Conservation (phyloP, 2,797 vertebrate species). For the Sebastes minor region DNA sequence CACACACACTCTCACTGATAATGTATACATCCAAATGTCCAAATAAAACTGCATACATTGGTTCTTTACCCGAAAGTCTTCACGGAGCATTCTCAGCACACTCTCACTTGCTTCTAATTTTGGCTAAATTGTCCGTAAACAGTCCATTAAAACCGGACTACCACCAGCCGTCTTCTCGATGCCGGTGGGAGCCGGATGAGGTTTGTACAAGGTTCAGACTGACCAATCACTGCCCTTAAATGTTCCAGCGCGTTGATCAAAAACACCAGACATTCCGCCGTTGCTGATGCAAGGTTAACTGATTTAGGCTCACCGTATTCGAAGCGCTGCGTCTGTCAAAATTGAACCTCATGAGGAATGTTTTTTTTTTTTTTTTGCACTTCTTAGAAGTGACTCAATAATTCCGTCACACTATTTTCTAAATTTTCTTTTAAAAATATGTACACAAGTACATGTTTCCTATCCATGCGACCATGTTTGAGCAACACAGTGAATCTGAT, state of each 20-base stretch:
- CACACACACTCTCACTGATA: conserved; percentile 54
- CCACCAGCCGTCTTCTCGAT: conserved; percentile 34
- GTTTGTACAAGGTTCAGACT: conserved; percentile 60
- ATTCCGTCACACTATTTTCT: conserved; percentile 48
- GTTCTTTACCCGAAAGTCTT: conserved; percentile 37
- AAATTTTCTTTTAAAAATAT: conserved; percentile 46
- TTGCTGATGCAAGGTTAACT: conserved; percentile 19
- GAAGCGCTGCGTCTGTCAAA: conserved; percentile 55
- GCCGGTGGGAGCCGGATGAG: conserved; percentile 51
- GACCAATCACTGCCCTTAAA: conserved; percentile 34
- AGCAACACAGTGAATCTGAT: conserved; percentile 73
- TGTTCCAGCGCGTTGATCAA: conserved; percentile 36
- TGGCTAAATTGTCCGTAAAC: conserved; percentile 66
- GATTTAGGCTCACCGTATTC: conserved; percentile 30
- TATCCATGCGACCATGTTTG: conserved; percentile 53
- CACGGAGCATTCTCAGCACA: conserved; percentile 35
- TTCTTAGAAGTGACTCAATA: conserved; percentile 75
- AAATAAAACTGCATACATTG: conserved; percentile 69
- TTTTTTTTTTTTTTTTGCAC: conserved; percentile 59
- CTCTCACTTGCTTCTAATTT: conserved; percentile 41
- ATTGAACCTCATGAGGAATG: conserved; percentile 72
- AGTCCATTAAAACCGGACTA: conserved; percentile 54
- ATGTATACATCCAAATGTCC: conserved; percentile 75
- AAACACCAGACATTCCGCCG: conserved; percentile 23
- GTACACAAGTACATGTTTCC: conserved; percentile 71